Conservation (phyloP, 1,140 invertebrate genomes). For the Zeugodacus cucurbitae region DNA sequence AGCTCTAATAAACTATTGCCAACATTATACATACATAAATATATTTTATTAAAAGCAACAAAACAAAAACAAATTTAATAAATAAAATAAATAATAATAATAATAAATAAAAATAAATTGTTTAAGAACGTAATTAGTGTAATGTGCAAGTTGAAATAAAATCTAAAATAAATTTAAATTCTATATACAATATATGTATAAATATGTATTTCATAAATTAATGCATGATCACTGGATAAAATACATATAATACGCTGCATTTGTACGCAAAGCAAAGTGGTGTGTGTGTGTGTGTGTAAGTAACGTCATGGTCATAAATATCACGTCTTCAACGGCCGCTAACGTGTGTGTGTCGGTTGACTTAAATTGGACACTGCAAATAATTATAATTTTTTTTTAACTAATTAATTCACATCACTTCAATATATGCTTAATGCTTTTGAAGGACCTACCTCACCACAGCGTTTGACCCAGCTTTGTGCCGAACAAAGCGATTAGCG, state of each 20-base stretch:
- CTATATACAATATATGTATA: neutral
- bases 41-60: constrained; percentile 3
- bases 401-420: neutral
- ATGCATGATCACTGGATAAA: neutral
- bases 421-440: neutral
- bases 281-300: neutral
- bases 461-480: neutral
- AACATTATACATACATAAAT: constrained; percentile 4
- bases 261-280: neutral
- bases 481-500: neutral
- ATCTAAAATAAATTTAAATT: neutral
- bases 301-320: neutral
- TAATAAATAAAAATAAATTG: neutral
- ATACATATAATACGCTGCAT: neutral
- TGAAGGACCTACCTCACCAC: neutral
- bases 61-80: neutral
- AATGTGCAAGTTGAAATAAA: constrained; percentile 9
- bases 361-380: neutral
- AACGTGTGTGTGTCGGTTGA: neutral
- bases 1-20: constrained; percentile 26
- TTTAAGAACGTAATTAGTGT: neutral
- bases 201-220: neutral
- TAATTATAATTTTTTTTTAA: neutral
- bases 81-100: neutral
- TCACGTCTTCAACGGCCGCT: neutral